These are phyloP conservation scores for Molorchus minor DNA, from an alignment of 2,888 invertebrate species.

Conservation along the genomic window DNA sequence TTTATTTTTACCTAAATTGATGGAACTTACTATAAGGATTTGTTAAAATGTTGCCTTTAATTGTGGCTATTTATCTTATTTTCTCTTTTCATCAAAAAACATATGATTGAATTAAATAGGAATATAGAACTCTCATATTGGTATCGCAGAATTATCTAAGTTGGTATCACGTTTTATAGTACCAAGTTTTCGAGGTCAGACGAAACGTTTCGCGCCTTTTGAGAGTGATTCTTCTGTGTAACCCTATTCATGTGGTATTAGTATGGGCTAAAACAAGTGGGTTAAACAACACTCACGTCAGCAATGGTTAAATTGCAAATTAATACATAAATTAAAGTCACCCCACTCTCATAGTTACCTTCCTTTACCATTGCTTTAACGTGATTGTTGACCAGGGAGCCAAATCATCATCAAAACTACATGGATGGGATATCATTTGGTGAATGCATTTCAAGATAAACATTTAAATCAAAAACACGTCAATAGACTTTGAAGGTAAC, in stretches of 20 bases:
- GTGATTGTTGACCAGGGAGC: slow-evolving; percentile 58
- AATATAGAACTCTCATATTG: no score
- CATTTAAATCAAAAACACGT: slow-evolving; percentile 35
- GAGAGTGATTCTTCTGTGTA: no score
- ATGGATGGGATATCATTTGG: slow-evolving; percentile 40
- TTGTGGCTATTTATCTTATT: no score
- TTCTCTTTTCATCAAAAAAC: no score
- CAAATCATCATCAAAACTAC: slow-evolving; percentile 45
- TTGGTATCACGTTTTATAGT: no score
- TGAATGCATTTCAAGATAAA: slow-evolving; percentile 54
- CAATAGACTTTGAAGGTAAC: slow-evolving; percentile 32
- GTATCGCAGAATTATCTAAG: no score
- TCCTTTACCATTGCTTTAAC: slow-evolving; percentile 61
- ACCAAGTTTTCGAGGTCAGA: no score
- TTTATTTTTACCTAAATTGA: no score
- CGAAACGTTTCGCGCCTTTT: no score
- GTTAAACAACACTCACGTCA: slow-evolving; percentile 63
- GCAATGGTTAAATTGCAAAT: slow-evolving; percentile 55
- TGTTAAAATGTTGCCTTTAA: no score
- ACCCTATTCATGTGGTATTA: slow-evolving; percentile 11
- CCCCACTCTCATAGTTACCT: slow-evolving; percentile 60
- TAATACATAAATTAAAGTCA: slow-evolving; percentile 46
- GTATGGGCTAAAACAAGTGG: slow-evolving; percentile 21
- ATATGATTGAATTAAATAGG: no score
- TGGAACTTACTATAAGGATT: no score